These are phyloP conservation scores for Acyrthosiphon pisum DNA, from an alignment of 1,140 invertebrate genomes.

Conservation along the genomic window DNA sequence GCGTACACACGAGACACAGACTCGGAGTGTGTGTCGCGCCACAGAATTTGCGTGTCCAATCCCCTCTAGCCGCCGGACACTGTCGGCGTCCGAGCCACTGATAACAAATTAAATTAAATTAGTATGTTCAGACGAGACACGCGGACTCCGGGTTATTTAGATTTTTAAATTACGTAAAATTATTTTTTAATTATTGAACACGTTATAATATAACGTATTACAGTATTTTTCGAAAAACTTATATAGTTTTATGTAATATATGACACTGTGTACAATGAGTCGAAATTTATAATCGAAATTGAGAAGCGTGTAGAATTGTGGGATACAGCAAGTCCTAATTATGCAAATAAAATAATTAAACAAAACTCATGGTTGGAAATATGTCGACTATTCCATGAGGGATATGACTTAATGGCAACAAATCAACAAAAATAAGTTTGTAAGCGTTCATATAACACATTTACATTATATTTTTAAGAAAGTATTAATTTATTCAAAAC, in stretches of 20 bases:
- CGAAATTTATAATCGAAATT: not conserved
- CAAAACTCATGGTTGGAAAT: not conserved
- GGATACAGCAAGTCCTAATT: conserved; percentile 10
- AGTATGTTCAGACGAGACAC: too few relatives aligned
- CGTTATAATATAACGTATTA: too few relatives aligned
- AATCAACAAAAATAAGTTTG: not conserved
- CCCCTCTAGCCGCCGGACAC: too few relatives aligned
- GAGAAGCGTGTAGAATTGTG: conserved; percentile 4
- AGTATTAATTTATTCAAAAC: not conserved
- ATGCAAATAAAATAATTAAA: conserved; percentile 22
- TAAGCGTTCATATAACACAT: not conserved
- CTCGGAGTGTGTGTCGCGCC: too few relatives aligned
- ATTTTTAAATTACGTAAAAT: too few relatives aligned
- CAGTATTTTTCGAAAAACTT: not conserved
- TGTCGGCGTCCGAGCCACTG: too few relatives aligned
- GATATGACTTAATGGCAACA: not conserved
- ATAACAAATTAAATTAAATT: too few relatives aligned
- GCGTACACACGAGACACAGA: too few relatives aligned
- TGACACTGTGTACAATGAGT: not conserved
- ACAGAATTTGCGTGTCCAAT: too few relatives aligned
- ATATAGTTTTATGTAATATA: not conserved
- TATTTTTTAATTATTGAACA: too few relatives aligned
- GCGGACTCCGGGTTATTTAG: too few relatives aligned
- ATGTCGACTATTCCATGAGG: conserved; percentile 2
- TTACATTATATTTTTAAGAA: not conserved